Base-by-base conservation (phyloP, 2,113 vertebrate genomes). In the Paradoxurus hermaphroditus region DNA sequence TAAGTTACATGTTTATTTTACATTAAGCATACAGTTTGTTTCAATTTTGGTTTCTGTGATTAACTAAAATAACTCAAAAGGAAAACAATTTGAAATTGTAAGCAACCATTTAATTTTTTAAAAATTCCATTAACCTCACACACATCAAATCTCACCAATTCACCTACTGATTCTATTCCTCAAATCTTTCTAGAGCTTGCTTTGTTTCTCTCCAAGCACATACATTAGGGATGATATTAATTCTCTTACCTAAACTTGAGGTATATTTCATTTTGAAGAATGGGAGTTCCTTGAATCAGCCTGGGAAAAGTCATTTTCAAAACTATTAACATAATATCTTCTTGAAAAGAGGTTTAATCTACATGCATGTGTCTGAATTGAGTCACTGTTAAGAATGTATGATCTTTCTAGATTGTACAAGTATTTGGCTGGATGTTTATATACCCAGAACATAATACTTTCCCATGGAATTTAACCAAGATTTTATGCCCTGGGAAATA, bases 401-500 rank as follows among this genome's bases (percentile, higher is more conserved):
- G 86, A 39, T 95, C 90, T 98, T 98, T 97, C 82, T 39, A 12
- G 98, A 96, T 95, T 97, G 91, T 94, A 92, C 90, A 98, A 98
- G 62, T 23, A n/a, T 97, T 95, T 97, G 94, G 94, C 90, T 97
- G 56, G 16, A 67, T 98, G 98, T 98, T 98, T 98, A 98, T 4
- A 31, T 97, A 98, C 83, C 78, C 94, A 97, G 96, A 98, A 97
- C 96, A 53, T 97, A 98, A 97, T 90, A 95, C 87, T 97, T 98
- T 99, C 98, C 98, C 98, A 98, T 98, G 98, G 98, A 99, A 99
- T 98, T 98, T 98, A 98, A 98, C 97, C 98, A 97, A 94, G 98
- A 98, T 97, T 97, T 85, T 93, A 87, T 98, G 97, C 97, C 98
- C 97, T 98, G 98, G 98, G 98, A 99, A 99, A 98, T 94, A 75